Evolutionary conservation across 2,797 vertebrate genomes (phyloP).

Genomic region (Phoeniculus purpureus): DNA sequence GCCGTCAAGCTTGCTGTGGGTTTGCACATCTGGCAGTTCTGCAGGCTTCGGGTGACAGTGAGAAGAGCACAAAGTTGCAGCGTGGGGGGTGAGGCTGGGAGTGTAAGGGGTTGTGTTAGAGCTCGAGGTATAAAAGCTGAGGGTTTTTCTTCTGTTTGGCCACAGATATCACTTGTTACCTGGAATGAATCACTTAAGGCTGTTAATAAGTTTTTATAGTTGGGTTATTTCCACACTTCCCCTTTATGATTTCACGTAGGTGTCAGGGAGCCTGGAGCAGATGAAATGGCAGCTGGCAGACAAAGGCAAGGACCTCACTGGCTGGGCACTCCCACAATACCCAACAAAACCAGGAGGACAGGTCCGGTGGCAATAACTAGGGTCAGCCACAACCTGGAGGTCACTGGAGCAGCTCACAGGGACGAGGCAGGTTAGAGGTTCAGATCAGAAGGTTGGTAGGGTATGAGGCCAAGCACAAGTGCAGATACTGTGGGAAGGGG

Average conservation of each 20-base stretch:
- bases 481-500: too few species aligned
- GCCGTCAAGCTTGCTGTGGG: background rate
- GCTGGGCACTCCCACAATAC: rapidly evolving
- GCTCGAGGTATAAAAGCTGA: background rate
- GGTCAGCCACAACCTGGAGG: background rate
- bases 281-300: rapidly evolving
- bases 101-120: background rate
- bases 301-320: too few species aligned
- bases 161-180: background rate
- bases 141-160: background rate
- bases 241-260: background rate
- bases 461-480: too few species aligned
- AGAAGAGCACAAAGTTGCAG: background rate
- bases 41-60: background rate
- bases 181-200: background rate
- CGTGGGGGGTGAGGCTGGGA: too few species aligned
- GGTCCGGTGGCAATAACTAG: too few species aligned
- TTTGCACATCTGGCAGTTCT: background rate
- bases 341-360: rapidly evolving
- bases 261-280: background rate
- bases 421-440: too few species aligned
- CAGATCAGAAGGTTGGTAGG: too few species aligned
- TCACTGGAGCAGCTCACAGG: background rate
- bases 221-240: background rate
- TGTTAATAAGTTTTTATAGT: background rate